Evolutionary conservation across 2,797 vertebrate species (phyloP).

Genomic region (Spinibarbus caldwelli): DNA sequence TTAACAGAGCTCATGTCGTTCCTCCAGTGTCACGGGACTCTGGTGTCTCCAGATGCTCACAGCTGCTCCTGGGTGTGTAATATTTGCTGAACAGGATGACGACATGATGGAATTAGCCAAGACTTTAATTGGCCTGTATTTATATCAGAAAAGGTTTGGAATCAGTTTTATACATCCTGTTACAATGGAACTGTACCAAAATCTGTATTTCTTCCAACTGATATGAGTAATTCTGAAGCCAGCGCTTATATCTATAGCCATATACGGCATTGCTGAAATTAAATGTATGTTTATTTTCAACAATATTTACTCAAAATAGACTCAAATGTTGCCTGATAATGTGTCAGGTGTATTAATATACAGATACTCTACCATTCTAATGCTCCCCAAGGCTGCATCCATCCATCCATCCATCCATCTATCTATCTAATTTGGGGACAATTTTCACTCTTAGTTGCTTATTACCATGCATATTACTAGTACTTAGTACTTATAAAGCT

Average conservation of each 20-base stretch:
- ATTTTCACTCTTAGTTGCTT: too few relatives aligned
- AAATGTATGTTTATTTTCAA: neutral
- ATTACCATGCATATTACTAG: too few relatives aligned
- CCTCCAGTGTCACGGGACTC: constrained; percentile 71
- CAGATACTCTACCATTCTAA: neutral
- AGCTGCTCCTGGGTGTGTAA: constrained; percentile 83
- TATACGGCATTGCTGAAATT: neutral
- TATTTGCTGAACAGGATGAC: constrained; percentile 94
- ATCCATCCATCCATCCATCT: too few relatives aligned
- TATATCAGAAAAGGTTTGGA: constrained; percentile 77
- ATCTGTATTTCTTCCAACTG: too few relatives aligned
- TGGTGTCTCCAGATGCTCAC: constrained; percentile 64
- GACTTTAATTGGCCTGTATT: constrained; percentile 80
- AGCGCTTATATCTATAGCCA: neutral
- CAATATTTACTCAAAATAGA: neutral
- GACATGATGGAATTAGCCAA: constrained; percentile 92
- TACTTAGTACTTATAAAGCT: too few relatives aligned
- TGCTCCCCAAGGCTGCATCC: neutral
- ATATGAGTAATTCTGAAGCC: neutral
- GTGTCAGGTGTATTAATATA: neutral
- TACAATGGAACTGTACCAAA: too few relatives aligned
- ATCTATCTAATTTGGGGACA: too few relatives aligned
- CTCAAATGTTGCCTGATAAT: neutral
- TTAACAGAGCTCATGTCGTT: constrained; percentile 75
- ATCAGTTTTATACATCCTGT: neutral